These are phyloP conservation scores for Pomatostomus ruficeps DNA, from an alignment of 2,113 vertebrate species.

Conservation along the genomic window DNA sequence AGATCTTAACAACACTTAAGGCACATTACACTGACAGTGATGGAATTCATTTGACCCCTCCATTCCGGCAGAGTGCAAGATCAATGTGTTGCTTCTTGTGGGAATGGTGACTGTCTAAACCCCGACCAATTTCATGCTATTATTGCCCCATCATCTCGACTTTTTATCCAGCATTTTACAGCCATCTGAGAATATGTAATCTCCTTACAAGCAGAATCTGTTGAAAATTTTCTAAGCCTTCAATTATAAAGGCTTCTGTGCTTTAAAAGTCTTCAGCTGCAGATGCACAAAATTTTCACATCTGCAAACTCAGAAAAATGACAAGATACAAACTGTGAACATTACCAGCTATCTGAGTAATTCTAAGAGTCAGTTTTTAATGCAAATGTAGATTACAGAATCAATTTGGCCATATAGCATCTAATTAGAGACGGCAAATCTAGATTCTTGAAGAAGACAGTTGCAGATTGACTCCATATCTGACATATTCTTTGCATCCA, in stretches of 20 bases:
- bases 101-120: not conserved
- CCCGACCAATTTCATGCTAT: not conserved
- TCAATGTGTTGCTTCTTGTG: not conserved
- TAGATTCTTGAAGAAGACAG: not conserved
- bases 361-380: constrained; percentile 41
- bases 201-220: constrained; percentile 17
- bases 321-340: constrained; percentile 8
- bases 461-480: not conserved
- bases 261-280: constrained; percentile 24
- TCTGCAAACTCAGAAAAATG: constrained; percentile 30
- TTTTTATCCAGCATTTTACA: not conserved
- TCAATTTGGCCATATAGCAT: not conserved
- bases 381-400: constrained; percentile 47
- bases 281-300: constrained; percentile 30
- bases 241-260: constrained; percentile 21
- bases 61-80: not conserved
- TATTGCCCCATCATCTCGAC: not conserved
- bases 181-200: not conserved
- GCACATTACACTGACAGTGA: not conserved
- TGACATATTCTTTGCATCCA: not conserved
- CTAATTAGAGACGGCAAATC: constrained; percentile 20
- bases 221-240: constrained; percentile 20
- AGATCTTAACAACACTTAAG: not conserved
- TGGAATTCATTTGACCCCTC: not conserved
- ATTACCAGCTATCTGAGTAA: not conserved